A percentile compares a stretch with the other conserved stretches of the same genome.
phyloP scores from a whole-genome alignment of 2,888 invertebrate genomes.

The Eristalis tenax region DNA sequence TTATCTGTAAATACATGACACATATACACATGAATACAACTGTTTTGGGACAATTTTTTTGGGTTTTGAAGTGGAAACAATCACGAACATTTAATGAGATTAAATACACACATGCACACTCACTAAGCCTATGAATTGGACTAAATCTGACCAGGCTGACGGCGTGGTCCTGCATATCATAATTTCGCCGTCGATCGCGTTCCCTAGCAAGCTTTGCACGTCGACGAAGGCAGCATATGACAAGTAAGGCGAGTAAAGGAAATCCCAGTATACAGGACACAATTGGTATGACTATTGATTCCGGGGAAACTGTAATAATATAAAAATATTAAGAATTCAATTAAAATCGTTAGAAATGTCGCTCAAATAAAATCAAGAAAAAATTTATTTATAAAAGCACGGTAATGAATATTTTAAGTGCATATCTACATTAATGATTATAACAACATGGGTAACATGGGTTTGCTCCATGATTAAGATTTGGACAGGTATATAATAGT shows the following conservation, averaged over 20 bases:
- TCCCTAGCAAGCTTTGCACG: slow-evolving; percentile 92
- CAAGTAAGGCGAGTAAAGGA: slow-evolving; percentile 91
- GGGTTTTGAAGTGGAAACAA: background rate
- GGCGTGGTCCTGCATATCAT: slow-evolving; percentile 91
- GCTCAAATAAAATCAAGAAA: no score
- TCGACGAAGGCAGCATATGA: slow-evolving; percentile 92
- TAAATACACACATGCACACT: slow-evolving; percentile 80
- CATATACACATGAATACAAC: background rate
- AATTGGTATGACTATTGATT: slow-evolving; percentile 93
- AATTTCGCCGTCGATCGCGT: slow-evolving; percentile 90
- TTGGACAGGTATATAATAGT: no score
- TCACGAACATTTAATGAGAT: slow-evolving; percentile 29
- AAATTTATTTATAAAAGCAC: no score
- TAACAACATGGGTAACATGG: no score
- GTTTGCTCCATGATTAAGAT: no score
- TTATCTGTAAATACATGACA: slow-evolving; percentile 78
- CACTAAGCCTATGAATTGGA: slow-evolving; percentile 88
- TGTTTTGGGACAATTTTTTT: background rate
- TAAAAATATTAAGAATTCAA: background rate
- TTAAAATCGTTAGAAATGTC: background rate
- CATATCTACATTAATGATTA: no score
- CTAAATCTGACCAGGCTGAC: slow-evolving; percentile 90
- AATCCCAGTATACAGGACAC: slow-evolving; percentile 95
- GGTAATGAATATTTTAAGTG: no score
- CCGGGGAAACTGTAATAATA: slow-evolving; percentile 87